Evolutionary conservation across 2,113 vertebrate species (phyloP).

Genomic region (Sylvietta virens): DNA sequence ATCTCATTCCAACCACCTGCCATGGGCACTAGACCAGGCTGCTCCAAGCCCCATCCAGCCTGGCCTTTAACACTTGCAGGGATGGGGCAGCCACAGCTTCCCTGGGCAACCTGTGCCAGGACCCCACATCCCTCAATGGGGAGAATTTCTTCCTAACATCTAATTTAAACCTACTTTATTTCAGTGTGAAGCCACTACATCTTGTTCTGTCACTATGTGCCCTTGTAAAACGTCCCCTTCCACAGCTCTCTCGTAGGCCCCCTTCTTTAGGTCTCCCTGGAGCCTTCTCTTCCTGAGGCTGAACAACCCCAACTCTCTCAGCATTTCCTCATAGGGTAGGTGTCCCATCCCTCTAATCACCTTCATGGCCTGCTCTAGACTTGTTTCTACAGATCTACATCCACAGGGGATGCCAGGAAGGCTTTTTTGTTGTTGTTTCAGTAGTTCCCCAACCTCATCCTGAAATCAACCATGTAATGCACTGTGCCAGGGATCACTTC

Average conservation of each 20-base stretch:
- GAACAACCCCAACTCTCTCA: background rate
- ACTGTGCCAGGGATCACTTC: background rate
- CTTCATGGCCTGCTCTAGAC: background rate
- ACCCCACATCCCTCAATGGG: background rate
- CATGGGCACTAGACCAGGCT: fast-evolving
- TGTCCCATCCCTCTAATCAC: background rate
- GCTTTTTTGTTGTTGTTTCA: background rate
- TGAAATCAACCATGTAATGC: fast-evolving
- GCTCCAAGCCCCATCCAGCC: background rate
- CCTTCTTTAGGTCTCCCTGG: background rate
- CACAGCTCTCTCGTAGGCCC: background rate
- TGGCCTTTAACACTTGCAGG: background rate
- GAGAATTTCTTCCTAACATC: background rate
- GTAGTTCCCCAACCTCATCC: background rate
- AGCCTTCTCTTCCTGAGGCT: background rate
- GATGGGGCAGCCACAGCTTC: background rate
- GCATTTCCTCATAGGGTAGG: background rate
- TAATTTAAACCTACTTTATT: background rate
- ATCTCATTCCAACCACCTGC: background rate
- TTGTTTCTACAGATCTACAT: background rate
- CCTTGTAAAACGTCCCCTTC: background rate
- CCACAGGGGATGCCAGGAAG: background rate
- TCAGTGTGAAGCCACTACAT: background rate
- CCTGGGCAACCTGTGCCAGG: background rate
- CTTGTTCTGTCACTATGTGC: background rate